Base-by-base conservation (phyloP, 2,888 invertebrate genomes). In the Augiades crinisus region DNA sequence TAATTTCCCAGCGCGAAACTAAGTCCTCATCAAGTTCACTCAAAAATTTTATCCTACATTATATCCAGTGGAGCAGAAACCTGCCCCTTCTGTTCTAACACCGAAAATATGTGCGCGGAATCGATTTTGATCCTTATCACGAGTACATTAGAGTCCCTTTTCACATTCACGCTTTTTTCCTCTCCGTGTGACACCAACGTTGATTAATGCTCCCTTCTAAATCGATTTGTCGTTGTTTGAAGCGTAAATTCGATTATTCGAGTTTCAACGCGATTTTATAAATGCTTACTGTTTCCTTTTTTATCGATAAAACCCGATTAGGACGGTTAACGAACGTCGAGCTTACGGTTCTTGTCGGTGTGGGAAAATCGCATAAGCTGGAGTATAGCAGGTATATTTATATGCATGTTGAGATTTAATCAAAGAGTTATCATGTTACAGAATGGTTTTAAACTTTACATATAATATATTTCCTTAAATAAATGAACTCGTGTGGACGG, bases 151-250 rank as follows among this genome's bases (percentile, higher is more conserved):
- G 24, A 34, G 33, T 8, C 16, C 24, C 17, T 33, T 41, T 49
- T 8, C 24, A 24, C n/a, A 22, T 22, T 10, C 17, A 13, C 16
- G 12, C n/a, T 37, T 10, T 30, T 55, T 47, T 27, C 53, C 46
- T 24, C 49, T 34, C 7, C 44, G 47, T n/a, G 49, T 53, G 19
- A 50, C 50, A 19, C 17, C 46, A 34, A 44, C 57, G 53, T 53
- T 63, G 62, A 67, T 64, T 62, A 62, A 63, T 63, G 59, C 47
- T 43, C 46, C 47, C 47, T 33, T 45, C 47, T 30, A 46, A 54
- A 61, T 58, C 62, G 62, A 63, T 58, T 61, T 55, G 57, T 60
- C 60, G 57, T 54, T 56, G 53, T 55, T 59, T 49, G 59, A 55
- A 54, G 52, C 61, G 58, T 54, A 53, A 60, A 59, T 53, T 56